A percentile compares a stretch with the other conserved stretches of the same genome.
Conservation (phyloP, 2,797 vertebrate species). For the Distichodus sexfasciatus region DNA sequence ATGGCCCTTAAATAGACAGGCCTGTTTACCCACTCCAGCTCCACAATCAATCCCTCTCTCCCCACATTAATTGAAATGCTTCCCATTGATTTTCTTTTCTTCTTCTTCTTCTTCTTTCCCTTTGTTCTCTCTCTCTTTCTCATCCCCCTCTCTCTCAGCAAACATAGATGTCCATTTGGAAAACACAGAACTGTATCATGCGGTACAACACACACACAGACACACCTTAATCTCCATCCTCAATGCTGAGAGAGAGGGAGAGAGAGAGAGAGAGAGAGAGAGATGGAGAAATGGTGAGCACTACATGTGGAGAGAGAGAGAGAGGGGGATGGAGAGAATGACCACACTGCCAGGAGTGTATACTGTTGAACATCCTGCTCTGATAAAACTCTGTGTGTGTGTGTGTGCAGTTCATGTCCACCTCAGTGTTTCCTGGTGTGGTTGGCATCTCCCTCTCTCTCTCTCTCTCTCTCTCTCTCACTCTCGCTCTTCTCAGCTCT, state of each 20-base stretch:
- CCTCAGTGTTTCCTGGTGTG: no score
- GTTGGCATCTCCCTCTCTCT: no score
- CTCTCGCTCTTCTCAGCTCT: not conserved
- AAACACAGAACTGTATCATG: no score
- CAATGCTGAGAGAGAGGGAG: slow-evolving; percentile 58
- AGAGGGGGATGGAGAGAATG: no score
- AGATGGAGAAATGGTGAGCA: slow-evolving; percentile 1
- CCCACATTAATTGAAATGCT: slow-evolving; percentile 83
- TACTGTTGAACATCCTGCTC: no score
- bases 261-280: slow-evolving; percentile 25
- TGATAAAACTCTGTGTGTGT: not conserved
- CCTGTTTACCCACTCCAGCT: slow-evolving; percentile 81
- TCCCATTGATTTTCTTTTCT: slow-evolving; percentile 72
- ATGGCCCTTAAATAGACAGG: slow-evolving; percentile 80
- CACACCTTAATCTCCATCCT: no score
- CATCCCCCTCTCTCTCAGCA: slow-evolving; percentile 28
- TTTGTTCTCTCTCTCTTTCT: slow-evolving; percentile 29
- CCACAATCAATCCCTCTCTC: slow-evolving; percentile 78
- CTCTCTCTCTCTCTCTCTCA: no score
- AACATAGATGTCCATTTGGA: no score
- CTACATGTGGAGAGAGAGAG: not conserved
- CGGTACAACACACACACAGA: no score
- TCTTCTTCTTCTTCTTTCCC: slow-evolving; percentile 2
- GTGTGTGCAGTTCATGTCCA: not conserved
- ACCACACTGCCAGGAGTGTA: no score